Evolutionary conservation across 2,797 vertebrate genomes (phyloP).

Genomic region (Pelobates cultripes): DNA sequence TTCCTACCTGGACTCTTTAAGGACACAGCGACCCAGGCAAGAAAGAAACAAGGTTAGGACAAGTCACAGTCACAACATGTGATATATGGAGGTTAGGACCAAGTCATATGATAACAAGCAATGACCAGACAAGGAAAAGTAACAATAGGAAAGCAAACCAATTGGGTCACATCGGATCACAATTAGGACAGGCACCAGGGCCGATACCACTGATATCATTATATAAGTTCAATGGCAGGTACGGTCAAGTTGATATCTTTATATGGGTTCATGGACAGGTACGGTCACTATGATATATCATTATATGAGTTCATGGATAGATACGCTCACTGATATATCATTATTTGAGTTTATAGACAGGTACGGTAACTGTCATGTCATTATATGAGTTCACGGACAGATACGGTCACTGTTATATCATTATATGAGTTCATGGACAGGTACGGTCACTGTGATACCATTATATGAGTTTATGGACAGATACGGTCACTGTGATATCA

Average conservation of each 20-base stretch:
- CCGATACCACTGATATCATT: too few relatives aligned
- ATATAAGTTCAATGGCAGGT: not conserved
- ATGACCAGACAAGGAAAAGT: too few relatives aligned
- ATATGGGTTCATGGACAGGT: not conserved
- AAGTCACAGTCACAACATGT: too few relatives aligned
- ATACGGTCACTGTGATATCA: not conserved
- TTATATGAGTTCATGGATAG: not conserved
- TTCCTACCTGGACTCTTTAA: too few relatives aligned
- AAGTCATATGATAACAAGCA: too few relatives aligned
- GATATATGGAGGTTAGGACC: too few relatives aligned
- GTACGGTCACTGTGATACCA: not conserved
- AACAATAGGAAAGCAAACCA: too few relatives aligned
- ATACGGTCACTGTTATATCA: not conserved
- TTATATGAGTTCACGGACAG: not conserved
- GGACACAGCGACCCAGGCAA: too few relatives aligned
- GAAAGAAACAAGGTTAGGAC: too few relatives aligned
- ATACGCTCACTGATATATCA: not conserved
- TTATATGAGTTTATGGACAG: not conserved
- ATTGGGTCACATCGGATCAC: too few relatives aligned
- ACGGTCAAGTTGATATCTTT: not conserved
- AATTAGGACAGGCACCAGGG: too few relatives aligned
- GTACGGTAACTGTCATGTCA: not conserved
- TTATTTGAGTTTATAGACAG: not conserved
- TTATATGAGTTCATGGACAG: not conserved
- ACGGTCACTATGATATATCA: not conserved